Base-by-base conservation (phyloP, 2,888 invertebrate species). In the Keiferia lycopersicella region DNA sequence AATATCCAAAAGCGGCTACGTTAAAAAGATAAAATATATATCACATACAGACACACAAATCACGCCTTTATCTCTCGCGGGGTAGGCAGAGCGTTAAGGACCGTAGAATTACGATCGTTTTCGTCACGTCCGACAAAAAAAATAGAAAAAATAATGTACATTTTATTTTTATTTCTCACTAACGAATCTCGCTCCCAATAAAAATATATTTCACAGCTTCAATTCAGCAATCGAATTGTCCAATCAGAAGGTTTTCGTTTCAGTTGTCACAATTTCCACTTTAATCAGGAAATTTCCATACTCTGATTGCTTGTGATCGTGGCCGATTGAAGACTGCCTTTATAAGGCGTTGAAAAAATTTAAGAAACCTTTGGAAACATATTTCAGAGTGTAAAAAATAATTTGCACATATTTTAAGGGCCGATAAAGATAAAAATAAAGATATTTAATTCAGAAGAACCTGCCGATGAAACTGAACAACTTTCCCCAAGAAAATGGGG, bases 281-380 rank as follows among this genome's bases (percentile, higher is more conserved):
- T 56, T 56, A 56, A 56, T 56, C 56, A 56, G 56, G 16, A n/a
- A 56, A 56, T 56, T 56, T 56, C 34, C 56, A 56, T 34, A 56
- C 56, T 56, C 18, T 56, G 56, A 56, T 56, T 56, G 56, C 34
- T 30, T 34, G 11, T 34, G n/a, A 30, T 53, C 53, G 53, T 26
- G 53, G 22, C 20, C 30, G 16, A 26, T 34, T 56, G 18, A 18
- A 51, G 51, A 18, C 51, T 51, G 2, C 11, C 51, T 56, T 56
- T 56, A 56, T 56, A 10, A 10, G 11, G 51, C 1, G 7, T 50
- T 16, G 16, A 51, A 51, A 51, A 51, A 51, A 51, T 16, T 8
- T 18, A 20, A 12, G 3, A 45, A 45, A 16, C n/a, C 45, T n/a
- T 14, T n/a, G 41, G 41, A 3, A 41, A 41, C 41, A 41, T 14